Base-by-base conservation (phyloP, 2,797 vertebrate genomes). In the Enteromius thamalakanensis region DNA sequence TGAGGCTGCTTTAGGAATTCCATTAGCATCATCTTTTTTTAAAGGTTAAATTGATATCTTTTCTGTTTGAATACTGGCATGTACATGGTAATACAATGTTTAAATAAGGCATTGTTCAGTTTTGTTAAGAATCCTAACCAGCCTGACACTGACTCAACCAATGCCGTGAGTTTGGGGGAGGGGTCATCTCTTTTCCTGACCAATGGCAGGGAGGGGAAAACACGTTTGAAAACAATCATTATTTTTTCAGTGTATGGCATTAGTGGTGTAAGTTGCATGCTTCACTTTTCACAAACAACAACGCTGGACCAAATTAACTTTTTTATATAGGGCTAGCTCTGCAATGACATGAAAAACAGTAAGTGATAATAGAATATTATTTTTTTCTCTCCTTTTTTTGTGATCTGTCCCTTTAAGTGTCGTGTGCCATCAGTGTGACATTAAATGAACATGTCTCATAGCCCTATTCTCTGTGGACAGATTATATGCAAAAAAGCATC, bases 401-500 rank as follows among this genome's bases (percentile, higher is more conserved):
- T 53, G 29, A 53, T 37, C 19, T 37, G 32, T 55, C 49, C 11
- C 34, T 26, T 51, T 23, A 40, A 64, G 23, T 51, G 11, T 49
- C 29, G 14, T 77, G 49, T 74, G 40, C 34, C 26, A 67, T 85
- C 68, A 76, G 60, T 47, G 26, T 81, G 60, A 58, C 82, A 37
- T 80, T 87, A 87, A 84, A 83, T 76, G 60, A 79, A 86, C 76
- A 67, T 67, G 40, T 80, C 70, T 75, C 58, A 80, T 84, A 87
- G 80, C 82, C 70, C 80, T 32, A 7, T 88, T 86, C 79, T 78
- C 62, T 74, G 74, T 62, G 60, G 83, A 87, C 77, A 85, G 84
- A 90, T 90, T 86, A 72, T 82, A 86, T 83, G 58, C 68, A 87
- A 79, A 86, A 83, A 77, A 69, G 85, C 85, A 92, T 91, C 85